Evolutionary conservation across 1,140 invertebrate genomes (phyloP), one percentile per base, ranked within the genome.

Genomic region (Hestina assimilis): DNA sequence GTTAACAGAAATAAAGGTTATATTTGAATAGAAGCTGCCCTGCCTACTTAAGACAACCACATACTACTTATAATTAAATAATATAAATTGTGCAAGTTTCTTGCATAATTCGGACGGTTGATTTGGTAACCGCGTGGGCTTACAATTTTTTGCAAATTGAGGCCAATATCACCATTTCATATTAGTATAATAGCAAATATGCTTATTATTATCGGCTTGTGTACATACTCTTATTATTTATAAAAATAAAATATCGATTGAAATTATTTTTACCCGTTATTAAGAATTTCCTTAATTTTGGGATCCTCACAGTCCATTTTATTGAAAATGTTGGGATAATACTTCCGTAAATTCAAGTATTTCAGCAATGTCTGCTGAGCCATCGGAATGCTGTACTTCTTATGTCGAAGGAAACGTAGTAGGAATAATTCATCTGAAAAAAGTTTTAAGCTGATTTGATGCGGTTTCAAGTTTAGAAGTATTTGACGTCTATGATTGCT

Each of bases 341-440:
- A 91, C 67, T 92, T 92, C 26, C 93, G 89, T 45, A 96, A 90
- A 66, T 93, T 93, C 42, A 96, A 89, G 77, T 96, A 96, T 69
- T 95, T 96, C 6, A 96, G 87, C 5, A 97, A 72, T 6, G 92
- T 93, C 67, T 95, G 92, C 71, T 96, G 92, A 0, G 95, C 93
- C 90, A 95, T 92, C 1, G 93, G 93, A 11, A 96, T 90, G 65
- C 93, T 93, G 87, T 93, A 96, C 77, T 96, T 96, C 73, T 95
- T 94, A 31, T 92, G 90, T 1, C 95, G 89, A 40, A 96, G 87
- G 71, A 96, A 96, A 28, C 94, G 89, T 26, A 96, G 82, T 52
- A 96, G 87, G 77, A 96, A 96, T 48, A 84, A 90, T 33, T 92
- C 91, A 82, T 96, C 95, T 92, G 84, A 38, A 87, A 33, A 38